Base-by-base conservation (phyloP, 2,888 invertebrate genomes). In the Machimus atricapillus region DNA sequence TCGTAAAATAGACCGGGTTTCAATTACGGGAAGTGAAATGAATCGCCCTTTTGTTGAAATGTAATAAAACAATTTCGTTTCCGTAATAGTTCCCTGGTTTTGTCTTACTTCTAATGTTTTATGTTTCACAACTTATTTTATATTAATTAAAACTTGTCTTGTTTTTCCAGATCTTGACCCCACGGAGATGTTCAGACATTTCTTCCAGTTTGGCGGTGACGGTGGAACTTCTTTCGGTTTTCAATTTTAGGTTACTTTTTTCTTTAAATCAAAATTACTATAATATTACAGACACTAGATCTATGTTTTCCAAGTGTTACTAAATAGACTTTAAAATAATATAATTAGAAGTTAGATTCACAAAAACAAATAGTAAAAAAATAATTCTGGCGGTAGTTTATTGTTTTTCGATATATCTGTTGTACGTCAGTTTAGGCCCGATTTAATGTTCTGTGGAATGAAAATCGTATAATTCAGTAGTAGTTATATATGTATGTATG, bases 101-200 rank as follows among this genome's bases (percentile, higher is more conserved):
- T 46, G 12, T 46, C 0, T 1, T 46, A 16, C 16, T 46, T 46
- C 43, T 46, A 46, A 46, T 16, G 43, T 46, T 46, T 46, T 14
- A 46, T 16, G 43, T 46, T 46, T 46, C 4, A 5, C 43, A 16
- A 3, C 12, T 46, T 46, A 34, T 43, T 12, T 46, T 46, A 12
- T 14, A 16, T 46, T 40, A 46, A 46, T 31, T 34, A 82, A 46
- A 1, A 58, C 0, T 56, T 7, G 16, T 31, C 66, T 73, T 83
- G 40, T 19, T 91, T 85, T 94, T 95, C 90, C 94, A 93, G 96
- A 96, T 91, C 95, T 97, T 90, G 97, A 97, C 93, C 96, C 97
- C 8, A 96, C 95, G 91, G 95, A 96, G 91, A 96, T 97, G 92
- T 97, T 97, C 95, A 96, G 96, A 91, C 94, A 96, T 3, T 97